A percentile compares a stretch with the other conserved stretches of the same genome.
Conservation (phyloP, 2,888 invertebrate species). For the Philereme transversata region DNA sequence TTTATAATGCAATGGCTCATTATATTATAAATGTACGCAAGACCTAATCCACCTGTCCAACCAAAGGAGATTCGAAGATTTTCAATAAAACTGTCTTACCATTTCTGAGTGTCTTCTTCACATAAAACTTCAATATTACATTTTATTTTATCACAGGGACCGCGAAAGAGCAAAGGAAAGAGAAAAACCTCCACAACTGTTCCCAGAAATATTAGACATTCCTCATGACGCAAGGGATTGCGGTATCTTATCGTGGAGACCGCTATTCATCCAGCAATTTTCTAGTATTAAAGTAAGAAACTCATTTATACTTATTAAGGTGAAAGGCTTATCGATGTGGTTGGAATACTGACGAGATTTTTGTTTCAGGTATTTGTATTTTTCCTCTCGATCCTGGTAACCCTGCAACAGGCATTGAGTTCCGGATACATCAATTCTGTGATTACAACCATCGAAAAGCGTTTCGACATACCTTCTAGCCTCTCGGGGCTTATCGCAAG, state of each 20-base stretch:
- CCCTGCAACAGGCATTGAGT: conserved; percentile 94
- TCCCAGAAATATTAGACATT: conserved; percentile 86
- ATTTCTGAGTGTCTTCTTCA: too few relatives aligned
- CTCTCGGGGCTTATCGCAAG: conserved; percentile 96
- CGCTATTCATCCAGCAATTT: conserved; percentile 92
- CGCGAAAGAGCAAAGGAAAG: conserved; percentile 82
- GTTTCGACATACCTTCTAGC: conserved; percentile 96
- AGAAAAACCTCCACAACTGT: conserved; percentile 83
- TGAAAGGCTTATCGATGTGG: background rate
- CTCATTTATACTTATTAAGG: conserved; percentile 4
- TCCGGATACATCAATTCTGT: conserved; percentile 97
- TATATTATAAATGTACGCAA: background rate
- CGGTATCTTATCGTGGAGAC: conserved; percentile 94
- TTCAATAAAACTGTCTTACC: conserved; percentile 3
- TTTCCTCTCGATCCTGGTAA: conserved; percentile 94
- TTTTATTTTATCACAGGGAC: conserved; percentile 63
- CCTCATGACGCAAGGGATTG: conserved; percentile 91
- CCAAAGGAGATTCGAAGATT: conserved; percentile 2
- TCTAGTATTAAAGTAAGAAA: conserved; percentile 92
- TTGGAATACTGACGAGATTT: conserved; percentile 20
- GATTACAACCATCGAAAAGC: conserved; percentile 98
- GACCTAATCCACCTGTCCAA: background rate
- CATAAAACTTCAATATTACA: background rate
- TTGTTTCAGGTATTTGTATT: conserved; percentile 91
- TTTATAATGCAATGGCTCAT: background rate